phyloP scores from a whole-genome alignment of 2,888 invertebrate species.

The Leptarthrus brevirostris region DNA sequence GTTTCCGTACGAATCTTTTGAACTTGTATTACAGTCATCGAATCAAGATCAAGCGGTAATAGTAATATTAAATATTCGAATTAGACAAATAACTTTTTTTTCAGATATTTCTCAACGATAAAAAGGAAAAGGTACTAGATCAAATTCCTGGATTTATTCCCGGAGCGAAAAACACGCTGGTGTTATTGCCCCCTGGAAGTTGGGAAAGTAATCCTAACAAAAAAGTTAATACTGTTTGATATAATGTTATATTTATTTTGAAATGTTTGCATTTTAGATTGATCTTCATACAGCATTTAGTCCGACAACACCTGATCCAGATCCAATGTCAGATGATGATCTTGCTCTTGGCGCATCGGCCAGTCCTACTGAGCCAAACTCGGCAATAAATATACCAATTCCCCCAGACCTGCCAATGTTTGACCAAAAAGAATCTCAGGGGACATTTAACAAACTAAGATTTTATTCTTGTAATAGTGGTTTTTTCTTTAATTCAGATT shows the following conservation, averaged over 20 bases:
- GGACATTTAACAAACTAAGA: constrained; percentile 41
- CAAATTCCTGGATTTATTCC: constrained; percentile 62
- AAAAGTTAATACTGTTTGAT: not conserved
- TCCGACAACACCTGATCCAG: constrained; percentile 44
- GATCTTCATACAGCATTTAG: constrained; percentile 36
- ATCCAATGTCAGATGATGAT: constrained; percentile 60
- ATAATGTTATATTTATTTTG: not conserved
- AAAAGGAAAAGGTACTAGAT: constrained; percentile 58
- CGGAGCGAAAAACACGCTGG: constrained; percentile 59
- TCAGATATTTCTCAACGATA: constrained; percentile 63
- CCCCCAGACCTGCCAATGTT: constrained; percentile 52
- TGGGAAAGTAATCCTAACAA: constrained; percentile 34
- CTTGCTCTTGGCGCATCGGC: constrained; percentile 67
- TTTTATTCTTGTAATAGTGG: constrained; percentile 52
- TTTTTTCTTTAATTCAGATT: not conserved
- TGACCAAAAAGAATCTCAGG: constrained; percentile 49
- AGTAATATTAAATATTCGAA: constrained; percentile 1
- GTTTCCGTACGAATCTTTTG: constrained; percentile 63
- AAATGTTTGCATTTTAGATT: constrained; percentile 32
- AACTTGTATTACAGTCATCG: constrained; percentile 62
- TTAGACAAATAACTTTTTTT: not conserved
- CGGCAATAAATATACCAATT: constrained; percentile 55
- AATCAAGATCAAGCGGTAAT: constrained; percentile 40
- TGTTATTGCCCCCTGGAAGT: constrained; percentile 56
- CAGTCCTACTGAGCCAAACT: constrained; percentile 64